phyloP scores from a whole-genome alignment of 1,140 invertebrate species.

The Globodera ellingtonae region DNA sequence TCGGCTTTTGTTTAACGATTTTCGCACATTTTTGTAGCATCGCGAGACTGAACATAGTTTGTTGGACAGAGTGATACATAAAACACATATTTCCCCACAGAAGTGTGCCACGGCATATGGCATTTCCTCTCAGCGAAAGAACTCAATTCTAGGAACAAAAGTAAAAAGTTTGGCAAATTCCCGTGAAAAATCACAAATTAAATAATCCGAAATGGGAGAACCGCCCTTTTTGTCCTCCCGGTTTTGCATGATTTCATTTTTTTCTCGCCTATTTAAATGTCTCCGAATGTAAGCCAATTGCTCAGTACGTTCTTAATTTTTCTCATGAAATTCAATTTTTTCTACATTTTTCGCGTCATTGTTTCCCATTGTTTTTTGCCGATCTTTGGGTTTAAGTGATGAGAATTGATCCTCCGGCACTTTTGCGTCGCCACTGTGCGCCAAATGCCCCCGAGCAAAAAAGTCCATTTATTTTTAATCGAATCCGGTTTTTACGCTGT shows the following conservation, averaged over 20 bases:
- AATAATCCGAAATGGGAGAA: too few species aligned
- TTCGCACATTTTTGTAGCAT: neutral
- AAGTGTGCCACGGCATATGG: too few species aligned
- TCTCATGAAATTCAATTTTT: neutral
- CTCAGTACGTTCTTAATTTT: neutral
- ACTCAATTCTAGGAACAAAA: too few species aligned
- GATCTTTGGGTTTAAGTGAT: neutral
- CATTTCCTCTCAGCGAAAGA: too few species aligned
- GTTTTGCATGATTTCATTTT: neutral
- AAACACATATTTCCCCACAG: too few species aligned
- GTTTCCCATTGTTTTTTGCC: neutral
- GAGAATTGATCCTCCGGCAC: neutral
- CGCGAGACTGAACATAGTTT: neutral
- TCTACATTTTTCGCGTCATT: neutral
- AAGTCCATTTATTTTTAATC: neutral
- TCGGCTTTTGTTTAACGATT: too few species aligned
- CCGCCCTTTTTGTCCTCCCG: too few species aligned
- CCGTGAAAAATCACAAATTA: too few species aligned
- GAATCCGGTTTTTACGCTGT: neutral
- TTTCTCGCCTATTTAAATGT: too few species aligned
- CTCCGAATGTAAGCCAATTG: neutral
- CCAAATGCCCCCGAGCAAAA: neutral
- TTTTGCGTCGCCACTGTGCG: neutral
- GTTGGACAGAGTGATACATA: too few species aligned
- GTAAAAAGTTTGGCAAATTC: too few species aligned